Percentiles rank a stretch among this genome's conserved stretches.
phyloP scores from a whole-genome alignment of 2,888 invertebrate species.

The Tholera decimalis region DNA sequence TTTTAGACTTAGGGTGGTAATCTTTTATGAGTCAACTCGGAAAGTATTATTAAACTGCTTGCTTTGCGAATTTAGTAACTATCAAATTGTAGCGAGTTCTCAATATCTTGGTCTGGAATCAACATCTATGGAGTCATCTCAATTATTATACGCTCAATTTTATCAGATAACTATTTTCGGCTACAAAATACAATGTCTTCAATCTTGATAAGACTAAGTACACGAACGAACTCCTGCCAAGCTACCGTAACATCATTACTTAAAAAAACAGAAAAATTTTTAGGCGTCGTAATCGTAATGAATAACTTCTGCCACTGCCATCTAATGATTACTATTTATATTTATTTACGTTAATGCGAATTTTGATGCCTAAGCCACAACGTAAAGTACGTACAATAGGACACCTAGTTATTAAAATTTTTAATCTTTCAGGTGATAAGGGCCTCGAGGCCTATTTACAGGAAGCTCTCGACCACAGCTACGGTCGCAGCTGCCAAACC shows the following conservation, averaged over 20 bases:
- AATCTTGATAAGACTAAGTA: constrained; percentile 12
- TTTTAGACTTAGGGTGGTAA: too few species aligned
- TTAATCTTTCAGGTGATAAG: constrained; percentile 76
- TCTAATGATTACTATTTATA: not conserved
- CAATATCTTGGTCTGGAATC: constrained; percentile 1
- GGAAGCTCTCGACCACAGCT: constrained; percentile 81
- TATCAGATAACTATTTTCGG: constrained; percentile 4
- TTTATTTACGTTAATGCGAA: constrained; percentile 7
- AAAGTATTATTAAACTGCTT: not conserved
- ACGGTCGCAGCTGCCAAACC: constrained; percentile 78
- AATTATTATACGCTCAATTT: constrained; percentile 14
- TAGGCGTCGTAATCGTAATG: not conserved
- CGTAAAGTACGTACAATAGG: not conserved
- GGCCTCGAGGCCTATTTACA: constrained; percentile 80
- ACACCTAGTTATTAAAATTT: not conserved
- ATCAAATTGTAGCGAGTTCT: not conserved
- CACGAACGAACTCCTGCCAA: not conserved
- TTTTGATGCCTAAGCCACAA: not conserved
- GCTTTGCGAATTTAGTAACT: constrained; percentile 1
- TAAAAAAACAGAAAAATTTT: not conserved
- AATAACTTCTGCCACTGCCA: not conserved
- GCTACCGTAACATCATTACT: constrained; percentile 1
- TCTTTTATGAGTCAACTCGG: not conserved
- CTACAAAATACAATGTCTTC: not conserved
- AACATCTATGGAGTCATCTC: constrained; percentile 20